phyloP scores from a whole-genome alignment of 2,113 vertebrate genomes.

The Anarhynchus alexandrinus region DNA sequence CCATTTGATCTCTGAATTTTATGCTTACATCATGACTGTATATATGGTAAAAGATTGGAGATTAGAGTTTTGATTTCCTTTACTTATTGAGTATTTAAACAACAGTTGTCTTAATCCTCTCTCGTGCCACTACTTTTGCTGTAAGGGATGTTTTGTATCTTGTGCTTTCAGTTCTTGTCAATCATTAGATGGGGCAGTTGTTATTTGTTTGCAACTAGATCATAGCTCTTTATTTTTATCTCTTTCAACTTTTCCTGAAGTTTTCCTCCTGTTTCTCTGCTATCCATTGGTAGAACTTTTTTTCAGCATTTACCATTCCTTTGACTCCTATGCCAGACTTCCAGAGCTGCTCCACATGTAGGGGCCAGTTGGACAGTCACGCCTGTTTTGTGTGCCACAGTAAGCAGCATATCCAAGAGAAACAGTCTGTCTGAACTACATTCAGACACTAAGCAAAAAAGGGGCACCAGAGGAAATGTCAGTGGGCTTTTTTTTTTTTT shows the following conservation, averaged over 20 bases:
- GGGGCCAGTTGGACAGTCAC: neutral
- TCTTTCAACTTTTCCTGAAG: neutral
- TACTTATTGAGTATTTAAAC: neutral
- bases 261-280: neutral
- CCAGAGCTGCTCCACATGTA: neutral
- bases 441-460: neutral
- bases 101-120: neutral
- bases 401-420: neutral
- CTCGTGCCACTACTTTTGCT: neutral
- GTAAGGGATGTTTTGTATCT: neutral
- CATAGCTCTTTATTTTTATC: neutral
- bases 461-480: neutral
- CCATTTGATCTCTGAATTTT: neutral
- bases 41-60: neutral
- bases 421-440: neutral
- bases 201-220: neutral
- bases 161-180: neutral
- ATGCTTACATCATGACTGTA: neutral
- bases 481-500: neutral
- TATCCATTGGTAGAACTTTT: neutral
- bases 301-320: neutral
- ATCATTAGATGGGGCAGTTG: neutral
- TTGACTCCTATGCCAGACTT: neutral
- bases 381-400: rapidly evolving
- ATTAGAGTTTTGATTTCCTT: neutral